Evolutionary conservation across 2,113 vertebrate species (phyloP).

Genomic region (Antechinus stuartii): DNA sequence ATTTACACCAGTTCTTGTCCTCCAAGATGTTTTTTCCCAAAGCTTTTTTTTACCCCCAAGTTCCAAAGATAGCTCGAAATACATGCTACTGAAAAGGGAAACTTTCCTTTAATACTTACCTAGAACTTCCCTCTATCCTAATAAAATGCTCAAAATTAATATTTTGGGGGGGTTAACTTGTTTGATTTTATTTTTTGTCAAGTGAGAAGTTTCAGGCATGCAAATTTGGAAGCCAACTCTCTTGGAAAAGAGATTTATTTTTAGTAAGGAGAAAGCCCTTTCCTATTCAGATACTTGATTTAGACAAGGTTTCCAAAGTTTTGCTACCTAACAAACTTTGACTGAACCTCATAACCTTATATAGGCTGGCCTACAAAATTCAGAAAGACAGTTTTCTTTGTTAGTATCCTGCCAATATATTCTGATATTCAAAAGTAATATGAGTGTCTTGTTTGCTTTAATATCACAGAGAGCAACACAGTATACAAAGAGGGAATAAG

Average conservation of each 20-base stretch:
- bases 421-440: constrained; percentile 47
- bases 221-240: constrained; percentile 75
- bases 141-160: constrained; percentile 40
- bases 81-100: constrained; percentile 58
- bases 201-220: constrained; percentile 62
- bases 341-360: constrained; percentile 38
- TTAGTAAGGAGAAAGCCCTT: constrained; percentile 67
- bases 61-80: constrained; percentile 34
- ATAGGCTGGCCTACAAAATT: constrained; percentile 35
- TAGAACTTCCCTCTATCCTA: constrained; percentile 45
- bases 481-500: neutral
- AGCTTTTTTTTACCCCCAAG: constrained; percentile 45
- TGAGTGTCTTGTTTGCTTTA: constrained; percentile 32
- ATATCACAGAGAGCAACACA: neutral
- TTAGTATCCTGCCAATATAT: neutral
- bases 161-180: constrained; percentile 12
- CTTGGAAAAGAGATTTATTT: constrained; percentile 69
- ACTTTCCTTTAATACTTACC: constrained; percentile 71
- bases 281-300: constrained; percentile 67
- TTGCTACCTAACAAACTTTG: constrained; percentile 65
- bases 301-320: constrained; percentile 62
- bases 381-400: constrained; percentile 34
- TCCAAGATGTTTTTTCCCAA: too few relatives aligned
- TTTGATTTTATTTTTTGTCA: constrained; percentile 66
- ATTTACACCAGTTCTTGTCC: constrained; percentile 31